Percentiles rank a stretch among this genome's conserved stretches.
Evolutionary conservation across 2,797 vertebrate species (phyloP).

Genomic region (Cryptoblepharus egeriae): DNA sequence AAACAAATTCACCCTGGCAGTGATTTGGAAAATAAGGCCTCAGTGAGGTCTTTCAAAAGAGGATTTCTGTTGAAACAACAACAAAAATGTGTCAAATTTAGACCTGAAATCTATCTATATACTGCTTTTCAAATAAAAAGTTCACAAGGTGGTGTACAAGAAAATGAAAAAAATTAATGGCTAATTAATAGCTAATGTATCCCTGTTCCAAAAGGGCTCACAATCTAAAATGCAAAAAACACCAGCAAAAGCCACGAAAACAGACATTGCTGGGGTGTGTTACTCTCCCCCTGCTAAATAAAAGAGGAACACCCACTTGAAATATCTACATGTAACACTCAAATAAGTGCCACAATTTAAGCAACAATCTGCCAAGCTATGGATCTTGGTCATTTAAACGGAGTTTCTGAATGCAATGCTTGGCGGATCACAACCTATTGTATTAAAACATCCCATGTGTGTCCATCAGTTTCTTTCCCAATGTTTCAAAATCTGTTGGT

Average conservation of each 20-base stretch:
- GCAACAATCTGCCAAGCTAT: neutral
- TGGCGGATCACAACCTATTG: constrained; percentile 6
- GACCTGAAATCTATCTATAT: too few species aligned
- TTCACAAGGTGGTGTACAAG: too few species aligned
- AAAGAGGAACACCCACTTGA: too few species aligned
- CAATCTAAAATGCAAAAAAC: too few species aligned
- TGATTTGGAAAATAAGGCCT: constrained; percentile 50
- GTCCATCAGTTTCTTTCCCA: constrained; percentile 54
- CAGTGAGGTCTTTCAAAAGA: too few species aligned
- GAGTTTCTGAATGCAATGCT: neutral
- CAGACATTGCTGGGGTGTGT: too few species aligned
- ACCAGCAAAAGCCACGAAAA: too few species aligned
- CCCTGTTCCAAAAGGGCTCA: too few species aligned
- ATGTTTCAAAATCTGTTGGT: constrained; percentile 65
- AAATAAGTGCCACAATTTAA: constrained; percentile 33
- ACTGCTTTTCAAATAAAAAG: too few species aligned
- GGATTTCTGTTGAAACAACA: constrained; percentile 44
- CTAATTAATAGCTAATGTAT: too few species aligned
- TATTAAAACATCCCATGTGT: constrained; percentile 57
- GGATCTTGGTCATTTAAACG: neutral
- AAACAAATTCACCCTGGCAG: constrained; percentile 64
- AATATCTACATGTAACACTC: constrained; percentile 31
- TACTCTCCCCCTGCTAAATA: too few species aligned
- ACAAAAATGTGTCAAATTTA: constrained; percentile 60
- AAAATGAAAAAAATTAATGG: too few species aligned